Percentiles rank a stretch among this genome's conserved stretches.
These are phyloP conservation scores for Hyles vespertilio DNA, from an alignment of 1,140 invertebrate species.

Conservation along the genomic window DNA sequence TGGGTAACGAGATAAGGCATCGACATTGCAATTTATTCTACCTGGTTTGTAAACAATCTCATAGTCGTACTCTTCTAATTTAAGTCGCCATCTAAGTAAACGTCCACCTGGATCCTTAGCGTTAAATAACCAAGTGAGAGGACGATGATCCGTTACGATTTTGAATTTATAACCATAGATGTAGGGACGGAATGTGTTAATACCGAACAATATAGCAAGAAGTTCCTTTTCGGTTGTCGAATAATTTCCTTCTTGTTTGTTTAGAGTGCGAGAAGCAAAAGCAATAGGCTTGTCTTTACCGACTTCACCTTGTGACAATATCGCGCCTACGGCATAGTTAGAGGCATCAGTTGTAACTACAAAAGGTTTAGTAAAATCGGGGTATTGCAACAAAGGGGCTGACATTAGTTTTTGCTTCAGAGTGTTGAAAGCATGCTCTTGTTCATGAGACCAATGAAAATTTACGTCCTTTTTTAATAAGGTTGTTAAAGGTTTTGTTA, in stretches of 20 bases:
- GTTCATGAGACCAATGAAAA: constrained; percentile 23
- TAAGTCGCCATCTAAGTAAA: constrained; percentile 72
- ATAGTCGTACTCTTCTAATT: constrained; percentile 65
- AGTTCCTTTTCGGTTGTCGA: no score
- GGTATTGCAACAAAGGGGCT: constrained; percentile 11
- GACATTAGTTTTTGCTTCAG: constrained; percentile 54
- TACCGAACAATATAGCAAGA: no score
- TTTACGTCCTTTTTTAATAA: no score
- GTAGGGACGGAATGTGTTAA: no score
- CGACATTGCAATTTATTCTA: constrained; percentile 50
- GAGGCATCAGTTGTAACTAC: no score
- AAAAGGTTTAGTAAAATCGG: no score
- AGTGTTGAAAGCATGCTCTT: constrained; percentile 49
- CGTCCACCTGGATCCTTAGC: constrained; percentile 64
- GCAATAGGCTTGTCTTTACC: no score
- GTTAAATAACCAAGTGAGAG: constrained; percentile 68
- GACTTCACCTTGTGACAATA: no score
- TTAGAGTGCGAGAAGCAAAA: no score
- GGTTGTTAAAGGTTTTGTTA: constrained; percentile 33
- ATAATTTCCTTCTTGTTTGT: no score
- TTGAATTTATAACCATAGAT: no score
- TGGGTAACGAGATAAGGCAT: constrained; percentile 46
- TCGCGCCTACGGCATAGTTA: no score
- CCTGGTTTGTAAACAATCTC: constrained; percentile 65
- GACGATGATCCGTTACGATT: constrained; percentile 72